Evolutionary conservation across 2,797 vertebrate genomes (phyloP), one percentile per base, ranked within the genome.

Genomic region (Pagetopsis macropterus): DNA sequence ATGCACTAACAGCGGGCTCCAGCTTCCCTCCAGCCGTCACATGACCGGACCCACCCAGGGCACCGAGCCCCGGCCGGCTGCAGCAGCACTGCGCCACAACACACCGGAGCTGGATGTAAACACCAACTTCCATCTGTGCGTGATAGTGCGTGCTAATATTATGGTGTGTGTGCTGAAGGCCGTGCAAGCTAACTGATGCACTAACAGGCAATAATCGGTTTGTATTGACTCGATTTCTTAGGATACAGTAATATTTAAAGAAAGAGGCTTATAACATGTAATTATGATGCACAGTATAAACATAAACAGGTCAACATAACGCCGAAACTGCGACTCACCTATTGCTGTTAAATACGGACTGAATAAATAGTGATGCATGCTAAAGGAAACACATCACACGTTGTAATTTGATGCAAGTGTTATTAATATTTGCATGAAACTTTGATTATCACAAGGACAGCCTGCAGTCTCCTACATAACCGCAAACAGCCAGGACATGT

Each of bases 11-110:
- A 7, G n/a, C 23, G 15, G 37, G 54, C 70, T 51, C 69, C 37
- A 60, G 51, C 70, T 70, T 57, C 37, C 55, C 60, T 73, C 37
- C 57, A 72, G 64, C 33, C 12, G 54, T 84, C 85, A 82, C 75
- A 76, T 81, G 83, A 83, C 55, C 48, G 69, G 79, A 78, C 88
- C 83, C 87, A 82, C 87, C 86, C 87, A 76, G 40, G 74, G 70
- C 56, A 76, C 60, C 48, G 48, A 48, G 75, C 83, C 48, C 67
- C 63, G 14, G 37, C 58, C 46, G 12, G 64, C 70, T 73, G 72
- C 72, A 37, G 70, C 76, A 66, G 58, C 78, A 72, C 68, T 83
- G 80, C 80, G 73, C 81, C 60, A 80, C 49, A 31, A 54, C 56
- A 45, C 60, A 1, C 27, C 16, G 5, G 12, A 45, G 52, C 46